A percentile compares a stretch with the other conserved stretches of the same genome.
Evolutionary conservation across 2,113 vertebrate genomes (phyloP).

Genomic region (Telmatochromis sp.): DNA sequence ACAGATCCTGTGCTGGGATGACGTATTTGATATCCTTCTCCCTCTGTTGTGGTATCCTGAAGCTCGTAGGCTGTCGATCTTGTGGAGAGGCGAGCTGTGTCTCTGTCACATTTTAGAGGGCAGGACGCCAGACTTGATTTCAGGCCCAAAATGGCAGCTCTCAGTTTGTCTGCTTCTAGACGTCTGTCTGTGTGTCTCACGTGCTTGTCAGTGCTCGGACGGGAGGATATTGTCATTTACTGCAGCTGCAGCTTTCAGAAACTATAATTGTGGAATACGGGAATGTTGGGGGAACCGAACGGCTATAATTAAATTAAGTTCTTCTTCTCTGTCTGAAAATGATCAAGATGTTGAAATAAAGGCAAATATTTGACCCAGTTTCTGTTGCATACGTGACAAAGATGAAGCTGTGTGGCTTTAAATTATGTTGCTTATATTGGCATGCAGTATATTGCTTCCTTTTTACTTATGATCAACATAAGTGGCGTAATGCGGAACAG

Average conservation of each 20-base stretch:
- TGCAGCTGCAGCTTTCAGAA: not conserved
- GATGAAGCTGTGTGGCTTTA: fast-evolving
- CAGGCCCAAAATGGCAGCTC: conserved; percentile 39
- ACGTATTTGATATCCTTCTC: not conserved
- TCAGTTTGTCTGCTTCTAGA: conserved; percentile 22
- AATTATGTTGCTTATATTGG: not conserved
- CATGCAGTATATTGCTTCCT: not conserved
- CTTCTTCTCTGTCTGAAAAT: not conserved
- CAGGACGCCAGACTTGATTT: conserved; percentile 25
- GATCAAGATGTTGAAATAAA: not conserved
- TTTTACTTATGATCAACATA: not conserved
- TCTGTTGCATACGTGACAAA: fast-evolving
- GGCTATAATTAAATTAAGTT: not conserved
- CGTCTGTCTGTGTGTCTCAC: not conserved
- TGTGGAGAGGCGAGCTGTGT: conserved; percentile 38
- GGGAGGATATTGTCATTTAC: not conserved
- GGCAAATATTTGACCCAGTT: not conserved
- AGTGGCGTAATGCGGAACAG: not conserved
- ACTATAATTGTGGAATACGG: not conserved
- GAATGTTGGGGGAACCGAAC: not conserved
- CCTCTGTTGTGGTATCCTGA: not conserved
- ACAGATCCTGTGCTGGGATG: not conserved
- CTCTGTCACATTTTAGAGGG: conserved; percentile 29
- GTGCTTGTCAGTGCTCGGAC: not conserved
- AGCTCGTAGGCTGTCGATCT: conserved; percentile 1